Evolutionary conservation across 2,113 vertebrate species (phyloP), one percentile per base, ranked within the genome.

Genomic region (Blennius ocellaris): DNA sequence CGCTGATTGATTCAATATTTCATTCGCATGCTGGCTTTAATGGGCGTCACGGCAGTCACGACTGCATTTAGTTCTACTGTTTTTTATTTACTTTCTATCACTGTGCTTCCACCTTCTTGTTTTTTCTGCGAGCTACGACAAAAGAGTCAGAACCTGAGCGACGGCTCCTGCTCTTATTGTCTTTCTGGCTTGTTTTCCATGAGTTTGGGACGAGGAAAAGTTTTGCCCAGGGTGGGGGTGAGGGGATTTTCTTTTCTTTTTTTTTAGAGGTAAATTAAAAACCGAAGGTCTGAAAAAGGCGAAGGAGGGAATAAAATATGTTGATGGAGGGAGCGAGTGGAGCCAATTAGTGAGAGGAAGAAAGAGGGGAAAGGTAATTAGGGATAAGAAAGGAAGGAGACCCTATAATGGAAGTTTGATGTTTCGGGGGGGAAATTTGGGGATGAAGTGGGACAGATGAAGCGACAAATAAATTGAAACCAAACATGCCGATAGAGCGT

Each of bases 281-380:
- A 80, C 88, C 12, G 68, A 83, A 89, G 87, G 85, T 76, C 78
- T 78, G 73, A 89, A 87, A 88, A 83, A 59, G 47, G n/a, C 39
- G 55, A 71, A 54, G 66, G 38, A 44, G 41, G 70, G 62, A 69
- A 62, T 73, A 70, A 83, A 81, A 61, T 73, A 79, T 61, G 73
- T 54, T 48, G 73, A 81, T 37, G 58, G 62, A 85, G 76, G 61
- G 59, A 81, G 69, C 7, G 68, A 85, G 85, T 82, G 84, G 73
- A 73, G 87, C 86, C 90, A 89, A 93, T 93, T 93, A 91, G 85
- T 79, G 87, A 88, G 85, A 90, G 88, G 87, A 89, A 89, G 83
- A 89, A 30, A 30, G 80, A 81, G 63, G 59, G 73, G 53, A 61
- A 61, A 68, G 57, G 75, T 90, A 93, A 93, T 93, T 88, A 90